These are phyloP conservation scores for Trichogramma dendrolimi DNA, from an alignment of 2,888 invertebrate genomes.

Conservation along the genomic window DNA sequence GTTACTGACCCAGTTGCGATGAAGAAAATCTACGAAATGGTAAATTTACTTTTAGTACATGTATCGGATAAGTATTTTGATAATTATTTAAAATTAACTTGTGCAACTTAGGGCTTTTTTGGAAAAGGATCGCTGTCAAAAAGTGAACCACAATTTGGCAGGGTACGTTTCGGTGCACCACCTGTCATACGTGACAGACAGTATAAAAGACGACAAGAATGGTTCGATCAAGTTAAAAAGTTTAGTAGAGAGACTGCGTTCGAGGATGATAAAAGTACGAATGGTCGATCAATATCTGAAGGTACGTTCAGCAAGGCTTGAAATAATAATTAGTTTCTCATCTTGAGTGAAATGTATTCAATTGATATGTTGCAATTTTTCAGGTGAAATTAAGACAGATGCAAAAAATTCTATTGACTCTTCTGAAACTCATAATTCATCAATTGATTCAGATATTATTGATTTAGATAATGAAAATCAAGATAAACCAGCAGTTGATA, in stretches of 20 bases:
- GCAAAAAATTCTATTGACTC: neutral
- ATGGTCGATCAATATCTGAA: constrained; percentile 4
- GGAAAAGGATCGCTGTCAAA: constrained; percentile 70
- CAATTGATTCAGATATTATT: constrained; percentile 5
- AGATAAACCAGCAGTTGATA: constrained; percentile 20
- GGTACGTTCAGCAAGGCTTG: neutral
- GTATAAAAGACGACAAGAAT: constrained; percentile 58
- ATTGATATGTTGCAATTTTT: neutral
- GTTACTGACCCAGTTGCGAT: constrained; percentile 61
- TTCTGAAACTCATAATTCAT: constrained; percentile 1
- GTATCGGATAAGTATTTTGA: constrained; percentile 7
- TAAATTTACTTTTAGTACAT: constrained; percentile 29
- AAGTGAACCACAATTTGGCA: constrained; percentile 54
- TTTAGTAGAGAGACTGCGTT: constrained; percentile 34
- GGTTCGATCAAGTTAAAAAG: constrained; percentile 51
- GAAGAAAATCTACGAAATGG: constrained; percentile 61
- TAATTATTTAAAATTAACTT: constrained; percentile 5
- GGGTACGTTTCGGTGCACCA: constrained; percentile 49
- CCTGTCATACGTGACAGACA: constrained; percentile 61
- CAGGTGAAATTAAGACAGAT: constrained; percentile 7
- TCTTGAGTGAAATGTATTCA: neutral
- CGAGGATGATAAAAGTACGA: constrained; percentile 27
- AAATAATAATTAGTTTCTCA: neutral
- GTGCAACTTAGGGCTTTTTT: constrained; percentile 62
- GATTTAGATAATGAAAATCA: neutral